Base-by-base conservation (phyloP, 2,888 invertebrate species). In the Amitus sp. region DNA sequence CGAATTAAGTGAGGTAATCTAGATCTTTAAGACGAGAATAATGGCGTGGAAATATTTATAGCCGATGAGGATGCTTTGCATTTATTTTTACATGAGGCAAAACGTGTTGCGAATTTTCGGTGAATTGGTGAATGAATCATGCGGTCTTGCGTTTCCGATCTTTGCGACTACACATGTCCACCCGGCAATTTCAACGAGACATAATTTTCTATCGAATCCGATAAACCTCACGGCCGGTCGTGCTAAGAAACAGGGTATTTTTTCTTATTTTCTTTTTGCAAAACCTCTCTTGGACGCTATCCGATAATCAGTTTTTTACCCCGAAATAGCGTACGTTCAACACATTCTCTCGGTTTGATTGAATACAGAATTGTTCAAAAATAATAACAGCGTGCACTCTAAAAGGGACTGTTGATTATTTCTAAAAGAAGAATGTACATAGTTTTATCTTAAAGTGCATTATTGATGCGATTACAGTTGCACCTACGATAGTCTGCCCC, bases 211-310 rank as follows among this genome's bases (percentile, higher is more conserved):
- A 76, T 75, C 74, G 74, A 74, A 71, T 54, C 50, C 66, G 72
- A 69, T 52, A 59, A 67, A 76, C 75, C 73, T 72, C 71, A 71
- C 73, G 71, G 73, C 53, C 65, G 71, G 89, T 89, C 89, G 90
- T 89, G 89, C 87, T 91, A 92, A 92, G 92, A 92, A 92, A 93
- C 93, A 93, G 93, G 93, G 93, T 93, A 93, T 90, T 91, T 91
- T 91, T 86, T 92, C n/a, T n/a, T n/a, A n/a, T n/a, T n/a, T n/a
- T n/a, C n/a, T n/a, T n/a, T n/a, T n/a, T n/a, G n/a, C n/a, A n/a
- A n/a, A n/a, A n/a, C n/a, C n/a, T n/a, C n/a, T n/a, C n/a, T n/a
- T n/a, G n/a, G n/a, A n/a, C n/a, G n/a, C n/a, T n/a, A n/a, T n/a
- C n/a, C n/a, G n/a, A n/a, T n/a, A n/a, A n/a, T n/a, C n/a, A n/a